Base-by-base conservation (phyloP, 2,113 vertebrate genomes). In the Suricata suricatta region DNA sequence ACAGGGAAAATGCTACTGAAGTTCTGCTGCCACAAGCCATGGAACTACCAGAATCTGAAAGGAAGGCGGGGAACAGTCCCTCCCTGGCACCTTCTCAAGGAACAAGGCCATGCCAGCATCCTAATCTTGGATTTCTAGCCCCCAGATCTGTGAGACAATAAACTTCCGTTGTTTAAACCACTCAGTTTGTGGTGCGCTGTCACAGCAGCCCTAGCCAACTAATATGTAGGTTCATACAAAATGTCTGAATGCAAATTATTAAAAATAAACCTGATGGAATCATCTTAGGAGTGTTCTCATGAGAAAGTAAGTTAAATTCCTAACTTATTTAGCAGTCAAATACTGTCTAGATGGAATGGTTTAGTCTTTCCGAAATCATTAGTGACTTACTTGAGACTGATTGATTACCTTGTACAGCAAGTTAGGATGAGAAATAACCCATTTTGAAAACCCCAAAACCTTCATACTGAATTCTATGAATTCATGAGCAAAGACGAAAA, bases 291-390 rank as follows among this genome's bases (percentile, higher is more conserved):
- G 94, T 52, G 14, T 60, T 94, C 31, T 74, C 25, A 16, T 71
- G 77, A 90, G 92, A 94, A 94, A 94, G 50, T 66, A 95, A 96
- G 54, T 77, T 86, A 79, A 89, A 66, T 13, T 74, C 63, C 79
- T 92, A 13, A 27, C 11, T 74, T 77, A 44, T 35, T n/a, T n/a
- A 82, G 38, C 29, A 60, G n/a, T 47, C 81, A 50, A 94, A 72
- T n/a, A 17, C 19, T 47, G 11, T 35, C 84, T 15, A 35, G 27
- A n/a, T 35, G n/a, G 72, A 88, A 72, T 80, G 64, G 52, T 44
- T 66, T 0, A 0, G 4, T 47, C 35, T 92, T 97, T 84, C 50
- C 80, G 92, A 95, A 92, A 96, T 93, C 77, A 81, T 68, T 81
- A 80, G 29, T 71, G 69, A 80, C 33, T 84, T 81, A 50, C 5